A percentile compares a stretch with the other conserved stretches of the same genome.
Evolutionary conservation across 1,140 invertebrate genomes (phyloP).

Genomic region (Megalopta genalis): DNA sequence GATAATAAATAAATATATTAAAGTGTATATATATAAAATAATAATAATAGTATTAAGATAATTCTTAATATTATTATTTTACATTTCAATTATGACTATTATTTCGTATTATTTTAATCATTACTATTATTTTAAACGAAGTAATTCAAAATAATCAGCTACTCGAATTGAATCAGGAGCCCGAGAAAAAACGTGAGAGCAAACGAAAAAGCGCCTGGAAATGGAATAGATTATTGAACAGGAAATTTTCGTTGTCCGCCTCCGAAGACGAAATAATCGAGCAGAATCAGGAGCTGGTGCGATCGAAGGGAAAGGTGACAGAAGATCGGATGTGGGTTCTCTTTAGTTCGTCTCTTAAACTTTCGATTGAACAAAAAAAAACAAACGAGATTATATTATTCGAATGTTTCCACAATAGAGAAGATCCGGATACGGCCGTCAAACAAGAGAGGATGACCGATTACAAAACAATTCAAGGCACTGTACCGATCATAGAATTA

Average conservation of each 20-base stretch:
- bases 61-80: too few relatives aligned
- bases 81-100: too few relatives aligned
- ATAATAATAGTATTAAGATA: too few relatives aligned
- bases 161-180: slow-evolving; percentile 20
- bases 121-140: too few relatives aligned
- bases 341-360: slow-evolving; percentile 11
- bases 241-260: slow-evolving; percentile 70
- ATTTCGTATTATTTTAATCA: too few relatives aligned
- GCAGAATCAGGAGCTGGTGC: slow-evolving; percentile 59
- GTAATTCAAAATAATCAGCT: slow-evolving; percentile 1
- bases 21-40: too few relatives aligned
- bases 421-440: slow-evolving; percentile 17
- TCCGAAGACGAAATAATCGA: slow-evolving; percentile 65
- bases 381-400: not conserved
- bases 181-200: too few relatives aligned
- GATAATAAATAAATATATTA: too few relatives aligned
- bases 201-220: too few relatives aligned
- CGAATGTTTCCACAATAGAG: not conserved
- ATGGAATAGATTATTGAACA: slow-evolving; percentile 68
- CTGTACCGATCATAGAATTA: too few relatives aligned
- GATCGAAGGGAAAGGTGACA: slow-evolving; percentile 51
- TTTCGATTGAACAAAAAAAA: not conserved
- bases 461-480: slow-evolving; percentile 59
- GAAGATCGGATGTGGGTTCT: slow-evolving; percentile 59
- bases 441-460: slow-evolving; percentile 54